Conservation (phyloP, 2,113 vertebrate species). For the Muntiacus reevesi region DNA sequence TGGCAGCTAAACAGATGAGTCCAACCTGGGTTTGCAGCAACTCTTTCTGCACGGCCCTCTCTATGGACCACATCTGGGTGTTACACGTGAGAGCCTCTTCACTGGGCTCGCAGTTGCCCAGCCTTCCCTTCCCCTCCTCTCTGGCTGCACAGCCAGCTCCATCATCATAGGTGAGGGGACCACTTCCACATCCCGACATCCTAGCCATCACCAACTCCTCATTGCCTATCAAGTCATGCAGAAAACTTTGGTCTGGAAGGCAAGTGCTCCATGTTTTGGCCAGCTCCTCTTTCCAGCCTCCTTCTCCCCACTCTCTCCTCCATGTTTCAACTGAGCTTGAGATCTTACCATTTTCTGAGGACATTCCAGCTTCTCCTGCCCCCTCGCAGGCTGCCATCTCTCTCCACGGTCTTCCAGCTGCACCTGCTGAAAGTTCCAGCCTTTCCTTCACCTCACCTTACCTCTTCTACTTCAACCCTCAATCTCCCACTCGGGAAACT, state of each 20-base stretch:
- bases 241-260: not conserved
- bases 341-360: not conserved
- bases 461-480: not conserved
- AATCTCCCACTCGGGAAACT: not conserved
- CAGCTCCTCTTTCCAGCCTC: not conserved
- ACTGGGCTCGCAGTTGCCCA: not conserved
- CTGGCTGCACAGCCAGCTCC: not conserved
- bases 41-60: not conserved
- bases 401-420: not conserved
- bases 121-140: not conserved
- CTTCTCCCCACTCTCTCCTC: not conserved
- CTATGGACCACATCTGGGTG: fast-evolving
- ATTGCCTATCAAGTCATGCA: not conserved
- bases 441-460: not conserved
- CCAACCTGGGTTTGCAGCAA: not conserved
- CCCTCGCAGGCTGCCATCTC: not conserved
- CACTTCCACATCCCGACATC: not conserved
- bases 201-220: not conserved
- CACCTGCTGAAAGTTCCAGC: not conserved
- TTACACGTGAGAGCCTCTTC: not conserved
- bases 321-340: not conserved
- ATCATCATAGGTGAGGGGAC: not conserved
- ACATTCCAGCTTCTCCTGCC: not conserved
- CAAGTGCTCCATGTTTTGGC: not conserved
- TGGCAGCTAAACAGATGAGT: not conserved